Percentiles rank a stretch among this genome's conserved stretches.
phyloP scores from a whole-genome alignment of 2,113 vertebrate species.

The Triplophysa siluroides region DNA sequence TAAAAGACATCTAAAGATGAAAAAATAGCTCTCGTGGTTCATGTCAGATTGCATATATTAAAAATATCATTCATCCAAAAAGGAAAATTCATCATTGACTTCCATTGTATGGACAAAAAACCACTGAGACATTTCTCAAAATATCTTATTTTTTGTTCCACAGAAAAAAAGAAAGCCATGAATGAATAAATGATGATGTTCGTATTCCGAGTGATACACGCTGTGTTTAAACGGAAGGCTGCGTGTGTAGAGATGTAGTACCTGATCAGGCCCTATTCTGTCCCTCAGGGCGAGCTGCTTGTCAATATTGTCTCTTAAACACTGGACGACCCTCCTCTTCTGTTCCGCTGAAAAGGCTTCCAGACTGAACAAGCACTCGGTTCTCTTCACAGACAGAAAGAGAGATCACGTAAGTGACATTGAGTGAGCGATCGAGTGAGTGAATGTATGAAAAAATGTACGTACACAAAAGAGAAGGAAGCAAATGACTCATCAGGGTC shows the following conservation, averaged over 20 bases:
- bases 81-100: too few species aligned
- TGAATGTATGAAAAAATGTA: not conserved
- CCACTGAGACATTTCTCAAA: too few species aligned
- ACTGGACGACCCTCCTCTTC: constrained; percentile 88
- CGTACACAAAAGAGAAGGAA: not conserved
- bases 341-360: constrained; percentile 88
- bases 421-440: constrained; percentile 5
- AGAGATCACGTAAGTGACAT: not conserved
- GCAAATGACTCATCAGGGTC: constrained; percentile 9
- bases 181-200: too few species aligned
- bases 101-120: too few species aligned
- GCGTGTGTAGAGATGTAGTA: constrained; percentile 55
- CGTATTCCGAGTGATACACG: too few species aligned
- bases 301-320: constrained; percentile 86
- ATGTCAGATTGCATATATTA: not conserved
- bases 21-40: not conserved
- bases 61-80: too few species aligned
- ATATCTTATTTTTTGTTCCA: too few species aligned
- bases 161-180: too few species aligned
- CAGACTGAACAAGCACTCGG: constrained; percentile 84
- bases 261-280: constrained; percentile 69
- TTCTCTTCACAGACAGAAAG: constrained; percentile 64
- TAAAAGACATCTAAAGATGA: not conserved
- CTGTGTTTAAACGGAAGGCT: not conserved
- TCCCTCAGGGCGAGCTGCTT: constrained; percentile 76